Evolutionary conservation across 2,797 vertebrate species (phyloP).

Genomic region (Trachops cirrhosus): DNA sequence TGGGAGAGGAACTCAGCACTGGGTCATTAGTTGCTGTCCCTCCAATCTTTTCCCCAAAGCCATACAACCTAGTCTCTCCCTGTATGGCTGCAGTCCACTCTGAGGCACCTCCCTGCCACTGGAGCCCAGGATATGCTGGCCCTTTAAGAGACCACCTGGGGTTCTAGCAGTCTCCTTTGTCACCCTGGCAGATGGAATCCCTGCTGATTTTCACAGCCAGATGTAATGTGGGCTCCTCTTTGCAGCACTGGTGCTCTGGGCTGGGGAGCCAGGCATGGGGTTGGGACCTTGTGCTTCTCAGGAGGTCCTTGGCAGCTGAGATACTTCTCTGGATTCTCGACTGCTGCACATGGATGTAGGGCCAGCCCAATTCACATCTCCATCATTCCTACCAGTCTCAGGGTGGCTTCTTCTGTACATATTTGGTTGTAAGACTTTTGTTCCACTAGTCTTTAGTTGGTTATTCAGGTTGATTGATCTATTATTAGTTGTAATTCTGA

Average conservation of each 20-base stretch:
- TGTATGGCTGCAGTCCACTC: background rate
- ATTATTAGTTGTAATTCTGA: background rate
- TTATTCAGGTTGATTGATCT: background rate
- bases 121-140: background rate
- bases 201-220: background rate
- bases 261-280: background rate
- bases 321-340: background rate
- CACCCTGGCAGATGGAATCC: background rate
- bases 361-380: background rate
- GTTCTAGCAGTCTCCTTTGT: background rate
- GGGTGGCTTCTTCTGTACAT: background rate
- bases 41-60: background rate
- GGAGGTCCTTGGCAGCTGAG: background rate
- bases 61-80: background rate
- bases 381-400: background rate
- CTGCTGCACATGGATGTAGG: background rate
- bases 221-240: background rate
- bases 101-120: background rate
- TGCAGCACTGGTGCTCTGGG: background rate
- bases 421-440: background rate
- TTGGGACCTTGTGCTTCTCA: background rate
- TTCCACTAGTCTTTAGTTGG: background rate
- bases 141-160: background rate
- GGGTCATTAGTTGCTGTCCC: background rate
- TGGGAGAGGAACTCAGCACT: background rate